Evolutionary conservation across 2,113 vertebrate species (phyloP), one percentile per base, ranked within the genome.

Genomic region (Prinia subflava): DNA sequence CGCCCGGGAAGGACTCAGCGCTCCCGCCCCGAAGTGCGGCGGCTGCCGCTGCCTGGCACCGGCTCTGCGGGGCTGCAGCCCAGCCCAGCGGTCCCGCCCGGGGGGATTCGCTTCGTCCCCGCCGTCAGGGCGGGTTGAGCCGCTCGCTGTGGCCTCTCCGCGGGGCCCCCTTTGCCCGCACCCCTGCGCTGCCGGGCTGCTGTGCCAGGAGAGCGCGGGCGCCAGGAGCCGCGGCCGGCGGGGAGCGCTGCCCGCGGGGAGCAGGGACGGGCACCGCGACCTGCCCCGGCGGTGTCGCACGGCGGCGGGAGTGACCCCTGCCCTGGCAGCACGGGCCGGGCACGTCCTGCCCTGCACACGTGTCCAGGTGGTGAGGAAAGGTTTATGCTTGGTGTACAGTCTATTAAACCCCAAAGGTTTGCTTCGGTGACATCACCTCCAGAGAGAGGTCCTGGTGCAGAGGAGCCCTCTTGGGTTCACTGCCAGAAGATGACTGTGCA

Each of bases 41-140:
- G 60, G 42, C 80, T 31, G 70, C 15, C 65, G 31, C 22, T 37
- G 60, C 59, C 31, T 1, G 65, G 68, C 53, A 3, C 98, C 97
- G 98, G 98, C 98, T 97, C 97, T 97, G 98, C 98, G 97, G 97
- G 98, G 98, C 0, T 15, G 4, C 64, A 13, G 49, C 35, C 35
- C 44, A 18, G 52, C 39, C 30, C 37, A 8, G 47, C 60, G 18
- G 19, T 23, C 25, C 77, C 12, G 21, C 27, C 16, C 27, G 20
- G 50, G 27, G 41, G n/a, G 33, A 47, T 56, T 39, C 41, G n/a
- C n/a, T 25, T 6, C 5, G n/a, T 44, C 11, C 31, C 49, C 60
- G 60, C 98, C 11, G 7, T 44, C 9, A 0, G 25, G 9, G 53
- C 15, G 21, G 23, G 13, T 35, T 8, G 80, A 16, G 49, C 14